Evolutionary conservation across 2,797 vertebrate genomes (phyloP).

Genomic region (Limosa lapponica): DNA sequence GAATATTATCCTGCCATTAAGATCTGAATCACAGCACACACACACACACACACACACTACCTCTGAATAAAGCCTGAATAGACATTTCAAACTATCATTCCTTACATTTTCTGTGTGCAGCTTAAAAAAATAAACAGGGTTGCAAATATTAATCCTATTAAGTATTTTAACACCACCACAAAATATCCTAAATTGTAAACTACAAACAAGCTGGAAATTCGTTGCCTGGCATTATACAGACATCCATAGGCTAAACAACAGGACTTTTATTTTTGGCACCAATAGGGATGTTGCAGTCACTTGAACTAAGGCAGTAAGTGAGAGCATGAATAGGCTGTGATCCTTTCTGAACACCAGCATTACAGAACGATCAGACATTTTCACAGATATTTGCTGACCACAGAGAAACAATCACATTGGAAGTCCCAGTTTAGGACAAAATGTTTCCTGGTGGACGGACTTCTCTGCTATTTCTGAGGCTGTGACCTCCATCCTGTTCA

Average conservation of each 20-base stretch:
- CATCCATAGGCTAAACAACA: background rate
- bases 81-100: background rate
- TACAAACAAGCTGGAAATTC: background rate
- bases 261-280: background rate
- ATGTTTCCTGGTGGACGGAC: background rate
- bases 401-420: background rate
- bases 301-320: background rate
- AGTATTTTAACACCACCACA: background rate
- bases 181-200: background rate
- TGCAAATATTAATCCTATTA: background rate
- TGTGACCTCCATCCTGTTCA: background rate
- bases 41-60: no score
- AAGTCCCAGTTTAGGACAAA: background rate
- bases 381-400: constrained; percentile 10
- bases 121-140: background rate
- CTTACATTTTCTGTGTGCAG: background rate
- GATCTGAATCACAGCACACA: background rate
- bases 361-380: background rate
- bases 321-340: background rate
- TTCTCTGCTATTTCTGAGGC: background rate
- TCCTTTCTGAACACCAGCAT: background rate
- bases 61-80: background rate
- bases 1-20: background rate
- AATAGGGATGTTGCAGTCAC: background rate
- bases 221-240: background rate